phyloP scores from a whole-genome alignment of 53 echinoderm and acorn worm genomes.

The Echinarachnius parma region DNA sequence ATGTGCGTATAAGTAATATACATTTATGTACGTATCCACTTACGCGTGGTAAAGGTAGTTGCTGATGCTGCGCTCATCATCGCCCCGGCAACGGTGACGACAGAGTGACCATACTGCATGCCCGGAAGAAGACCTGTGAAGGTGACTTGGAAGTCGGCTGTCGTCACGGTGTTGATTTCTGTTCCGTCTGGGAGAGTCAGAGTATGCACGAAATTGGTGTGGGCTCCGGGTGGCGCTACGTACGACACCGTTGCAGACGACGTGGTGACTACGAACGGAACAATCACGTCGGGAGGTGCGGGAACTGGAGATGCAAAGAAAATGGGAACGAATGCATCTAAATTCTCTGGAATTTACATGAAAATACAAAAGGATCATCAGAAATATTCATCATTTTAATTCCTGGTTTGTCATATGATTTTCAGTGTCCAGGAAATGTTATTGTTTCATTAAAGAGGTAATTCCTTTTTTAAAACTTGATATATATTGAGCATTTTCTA shows the following conservation, averaged over 20 bases:
- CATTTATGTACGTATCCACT: no score
- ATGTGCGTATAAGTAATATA: no score
- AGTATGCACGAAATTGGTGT: neutral
- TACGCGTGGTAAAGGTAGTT: slow-evolving; percentile 2
- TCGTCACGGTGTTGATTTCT: neutral
- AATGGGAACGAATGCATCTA: no score
- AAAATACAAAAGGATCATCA: no score
- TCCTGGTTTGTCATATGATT: no score
- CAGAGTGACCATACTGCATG: slow-evolving; percentile 38
- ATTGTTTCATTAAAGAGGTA: no score
- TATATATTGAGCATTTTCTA: no score
- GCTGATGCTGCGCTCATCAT: neutral
- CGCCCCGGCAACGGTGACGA: slow-evolving; percentile 29
- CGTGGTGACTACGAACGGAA: neutral
- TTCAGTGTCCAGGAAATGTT: no score
- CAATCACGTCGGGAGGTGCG: slow-evolving; percentile 11
- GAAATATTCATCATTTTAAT: no score
- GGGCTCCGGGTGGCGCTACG: slow-evolving; percentile 11
- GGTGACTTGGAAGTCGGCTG: slow-evolving; percentile 1
- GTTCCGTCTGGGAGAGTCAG: neutral
- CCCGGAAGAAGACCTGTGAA: slow-evolving; percentile 46
- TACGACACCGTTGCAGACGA: slow-evolving; percentile 2
- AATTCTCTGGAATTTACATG: no score
- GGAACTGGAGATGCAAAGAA: slow-evolving; percentile 1
- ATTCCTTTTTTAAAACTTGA: no score